Conservation (phyloP, 23 tunicate species). For the Clavelina lepadiformis region DNA sequence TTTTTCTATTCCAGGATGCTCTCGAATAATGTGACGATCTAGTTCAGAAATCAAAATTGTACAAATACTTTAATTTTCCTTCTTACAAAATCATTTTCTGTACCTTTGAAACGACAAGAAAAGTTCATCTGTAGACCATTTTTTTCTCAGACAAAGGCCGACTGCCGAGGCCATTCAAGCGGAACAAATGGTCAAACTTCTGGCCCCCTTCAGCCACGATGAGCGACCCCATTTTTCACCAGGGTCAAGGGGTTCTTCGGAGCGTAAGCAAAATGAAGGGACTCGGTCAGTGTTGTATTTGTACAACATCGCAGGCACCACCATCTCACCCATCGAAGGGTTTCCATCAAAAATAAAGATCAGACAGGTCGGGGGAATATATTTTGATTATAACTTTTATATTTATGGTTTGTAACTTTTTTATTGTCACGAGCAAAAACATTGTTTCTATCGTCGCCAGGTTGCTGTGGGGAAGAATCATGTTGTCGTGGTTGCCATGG, state of each 20-base stretch:
- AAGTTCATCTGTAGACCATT: neutral
- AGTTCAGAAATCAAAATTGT: too few species aligned
- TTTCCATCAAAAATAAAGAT: conserved; percentile 74
- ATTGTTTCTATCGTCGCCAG: too few species aligned
- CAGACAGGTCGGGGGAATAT: too few species aligned
- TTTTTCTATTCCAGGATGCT: too few species aligned
- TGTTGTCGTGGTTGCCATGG: conserved; percentile 70
- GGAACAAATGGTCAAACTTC: conserved; percentile 41
- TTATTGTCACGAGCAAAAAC: neutral
- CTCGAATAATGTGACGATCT: too few species aligned
- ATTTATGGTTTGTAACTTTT: too few species aligned
- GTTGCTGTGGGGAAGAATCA: conserved; percentile 76
- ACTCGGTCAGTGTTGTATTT: conserved; percentile 72
- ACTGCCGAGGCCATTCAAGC: conserved; percentile 59
- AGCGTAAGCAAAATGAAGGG: conserved; percentile 40
- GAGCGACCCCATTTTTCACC: conserved; percentile 30
- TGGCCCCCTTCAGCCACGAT: conserved; percentile 15
- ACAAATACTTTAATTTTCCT: too few species aligned
- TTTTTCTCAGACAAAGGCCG: conserved; percentile 51
- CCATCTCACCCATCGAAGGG: conserved; percentile 64
- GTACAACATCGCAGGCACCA: conserved; percentile 47
- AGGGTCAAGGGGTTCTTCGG: conserved; percentile 29
- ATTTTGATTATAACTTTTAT: too few species aligned
- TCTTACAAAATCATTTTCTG: too few species aligned
- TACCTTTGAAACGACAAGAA: too few species aligned